Conservation (phyloP, 2,113 vertebrate genomes). For the Limnothrissa miodon region DNA sequence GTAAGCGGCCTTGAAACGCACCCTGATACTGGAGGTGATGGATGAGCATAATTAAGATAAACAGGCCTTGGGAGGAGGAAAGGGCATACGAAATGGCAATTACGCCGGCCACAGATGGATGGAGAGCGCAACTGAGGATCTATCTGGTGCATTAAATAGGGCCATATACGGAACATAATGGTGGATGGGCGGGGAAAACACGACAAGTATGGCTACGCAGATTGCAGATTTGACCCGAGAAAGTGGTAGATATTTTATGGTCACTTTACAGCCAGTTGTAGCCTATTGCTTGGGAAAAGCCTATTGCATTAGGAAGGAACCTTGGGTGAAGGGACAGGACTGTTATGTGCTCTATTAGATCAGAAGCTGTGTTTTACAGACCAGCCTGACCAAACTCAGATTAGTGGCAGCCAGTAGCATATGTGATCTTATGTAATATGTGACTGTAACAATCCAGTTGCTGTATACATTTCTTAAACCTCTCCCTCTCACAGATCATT, state of each 20-base stretch:
- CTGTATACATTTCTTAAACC: background rate
- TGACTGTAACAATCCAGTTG: too few species aligned
- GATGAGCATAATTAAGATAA: constrained; percentile 35
- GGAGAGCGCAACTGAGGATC: background rate
- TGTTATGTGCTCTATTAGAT: too few species aligned
- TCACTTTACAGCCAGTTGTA: background rate
- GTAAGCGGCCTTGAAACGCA: constrained; percentile 32
- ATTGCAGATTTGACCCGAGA: background rate
- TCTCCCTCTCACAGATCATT: background rate
- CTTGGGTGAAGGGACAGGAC: too few species aligned
- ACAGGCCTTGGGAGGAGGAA: constrained; percentile 27
- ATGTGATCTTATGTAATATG: too few species aligned
- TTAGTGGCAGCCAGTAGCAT: too few species aligned
- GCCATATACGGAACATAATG: background rate
- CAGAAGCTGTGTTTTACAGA: too few species aligned
- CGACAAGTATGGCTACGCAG: background rate
- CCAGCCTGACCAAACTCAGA: too few species aligned
- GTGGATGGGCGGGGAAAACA: background rate
- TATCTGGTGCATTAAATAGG: background rate
- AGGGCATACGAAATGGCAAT: constrained; percentile 11
- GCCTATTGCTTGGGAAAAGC: background rate
- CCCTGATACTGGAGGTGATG: constrained; percentile 26
- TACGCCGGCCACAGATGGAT: constrained; percentile 5
- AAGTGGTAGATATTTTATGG: background rate
- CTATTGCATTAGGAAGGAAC: too few species aligned